Conservation (phyloP, 2,113 vertebrate genomes). For the Engraulis encrasicolus region DNA sequence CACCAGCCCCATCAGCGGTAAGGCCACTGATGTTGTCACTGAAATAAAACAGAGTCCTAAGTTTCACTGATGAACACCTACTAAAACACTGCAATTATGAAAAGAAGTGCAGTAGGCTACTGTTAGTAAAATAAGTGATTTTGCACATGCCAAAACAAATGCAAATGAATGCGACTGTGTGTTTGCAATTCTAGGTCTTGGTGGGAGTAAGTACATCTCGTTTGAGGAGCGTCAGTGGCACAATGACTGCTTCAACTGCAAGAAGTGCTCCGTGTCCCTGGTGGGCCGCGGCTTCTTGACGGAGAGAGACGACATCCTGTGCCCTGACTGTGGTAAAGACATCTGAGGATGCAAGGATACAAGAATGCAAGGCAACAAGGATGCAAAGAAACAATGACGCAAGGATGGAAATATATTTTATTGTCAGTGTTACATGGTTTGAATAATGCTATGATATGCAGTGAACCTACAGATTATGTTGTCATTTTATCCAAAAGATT, state of each 20-base stretch:
- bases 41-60: too few relatives aligned
- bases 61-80: too few relatives aligned
- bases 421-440: too few relatives aligned
- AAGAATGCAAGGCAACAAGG: too few relatives aligned
- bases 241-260: slow-evolving; percentile 97
- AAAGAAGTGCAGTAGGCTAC: too few relatives aligned
- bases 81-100: too few relatives aligned
- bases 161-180: neutral
- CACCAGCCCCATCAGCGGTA: slow-evolving; percentile 85
- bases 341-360: slow-evolving; percentile 86
- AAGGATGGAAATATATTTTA: too few relatives aligned
- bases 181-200: slow-evolving; percentile 80
- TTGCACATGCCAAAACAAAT: neutral
- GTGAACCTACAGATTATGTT: too few relatives aligned
- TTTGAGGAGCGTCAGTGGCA: slow-evolving; percentile 98
- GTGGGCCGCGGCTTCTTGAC: slow-evolving; percentile 96
- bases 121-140: too few relatives aligned
- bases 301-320: slow-evolving; percentile 92
- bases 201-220: slow-evolving; percentile 96
- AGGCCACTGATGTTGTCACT: neutral
- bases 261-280: slow-evolving; percentile 92
- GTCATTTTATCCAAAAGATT: too few relatives aligned
- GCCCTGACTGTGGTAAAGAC: slow-evolving; percentile 94
- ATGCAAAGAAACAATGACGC: too few relatives aligned
- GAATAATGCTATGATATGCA: too few relatives aligned